phyloP scores from a whole-genome alignment of 2,797 vertebrate genomes.

The Ctenochaetus hawaiiensis region DNA sequence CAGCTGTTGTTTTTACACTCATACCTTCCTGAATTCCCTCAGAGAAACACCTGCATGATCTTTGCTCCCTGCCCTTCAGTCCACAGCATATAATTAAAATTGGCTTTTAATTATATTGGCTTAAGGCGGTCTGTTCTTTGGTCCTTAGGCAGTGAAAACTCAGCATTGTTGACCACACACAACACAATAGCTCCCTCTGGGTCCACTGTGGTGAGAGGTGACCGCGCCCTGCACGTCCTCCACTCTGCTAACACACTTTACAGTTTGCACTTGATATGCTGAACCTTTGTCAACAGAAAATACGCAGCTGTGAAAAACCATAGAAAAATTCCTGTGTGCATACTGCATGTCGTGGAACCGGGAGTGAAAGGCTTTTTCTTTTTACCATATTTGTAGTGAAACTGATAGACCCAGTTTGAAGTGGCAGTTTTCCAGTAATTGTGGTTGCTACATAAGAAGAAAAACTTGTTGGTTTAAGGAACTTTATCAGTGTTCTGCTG shows the following conservation, averaged over 20 bases:
- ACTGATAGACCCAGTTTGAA: not conserved
- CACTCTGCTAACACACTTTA: constrained; percentile 34
- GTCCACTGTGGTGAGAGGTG: constrained; percentile 22
- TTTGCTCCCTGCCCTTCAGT: constrained; percentile 27
- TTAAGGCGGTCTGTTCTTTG: constrained; percentile 54
- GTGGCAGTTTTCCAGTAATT: not conserved
- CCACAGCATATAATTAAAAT: constrained; percentile 34
- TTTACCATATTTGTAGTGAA: not conserved
- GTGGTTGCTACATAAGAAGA: not conserved
- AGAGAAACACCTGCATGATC: not conserved
- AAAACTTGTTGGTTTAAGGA: constrained; percentile 5
- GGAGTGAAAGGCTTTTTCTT: not conserved
- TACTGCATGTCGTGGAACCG: not conserved
- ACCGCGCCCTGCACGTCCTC: constrained; percentile 69
- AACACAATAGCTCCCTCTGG: constrained; percentile 62
- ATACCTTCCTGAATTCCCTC: not conserved
- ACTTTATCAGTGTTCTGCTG: not conserved
- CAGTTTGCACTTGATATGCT: constrained; percentile 56
- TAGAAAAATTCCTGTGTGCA: constrained; percentile 19
- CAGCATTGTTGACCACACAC: constrained; percentile 47
- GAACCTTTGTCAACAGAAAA: constrained; percentile 49
- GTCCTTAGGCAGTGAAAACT: constrained; percentile 41
- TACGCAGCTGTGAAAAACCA: constrained; percentile 15
- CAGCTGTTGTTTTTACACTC: not conserved
- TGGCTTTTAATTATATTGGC: constrained; percentile 60